A percentile compares a stretch with the other conserved stretches of the same genome.
Evolutionary conservation across 2,113 vertebrate genomes (phyloP).

Genomic region (Bufo gargarizans): DNA sequence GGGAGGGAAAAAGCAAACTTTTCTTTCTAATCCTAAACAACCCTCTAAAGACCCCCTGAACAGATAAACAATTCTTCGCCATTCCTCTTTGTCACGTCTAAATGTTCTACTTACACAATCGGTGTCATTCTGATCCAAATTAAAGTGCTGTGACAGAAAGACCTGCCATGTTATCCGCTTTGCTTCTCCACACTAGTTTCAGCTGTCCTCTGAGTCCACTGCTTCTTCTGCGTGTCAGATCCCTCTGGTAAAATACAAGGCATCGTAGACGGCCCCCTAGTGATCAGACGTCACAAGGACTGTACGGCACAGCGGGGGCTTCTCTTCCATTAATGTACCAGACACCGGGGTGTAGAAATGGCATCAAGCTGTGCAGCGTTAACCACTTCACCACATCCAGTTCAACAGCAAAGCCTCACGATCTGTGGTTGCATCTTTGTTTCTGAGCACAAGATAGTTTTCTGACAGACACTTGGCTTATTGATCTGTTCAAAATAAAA

Average conservation of each 20-base stretch:
- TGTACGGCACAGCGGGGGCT: background rate
- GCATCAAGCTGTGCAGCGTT: background rate
- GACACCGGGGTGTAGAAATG: conserved; percentile 4
- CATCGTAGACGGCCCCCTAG: conserved; percentile 34
- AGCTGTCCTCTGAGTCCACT: background rate
- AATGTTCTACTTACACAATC: background rate
- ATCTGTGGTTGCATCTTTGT: background rate
- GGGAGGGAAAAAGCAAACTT: too few species aligned
- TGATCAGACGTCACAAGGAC: conserved; percentile 19
- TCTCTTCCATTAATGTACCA: conserved; percentile 7
- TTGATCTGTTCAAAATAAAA: background rate
- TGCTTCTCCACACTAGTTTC: background rate
- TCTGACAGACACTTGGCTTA: background rate
- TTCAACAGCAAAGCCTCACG: background rate
- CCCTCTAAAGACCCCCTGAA: too few species aligned
- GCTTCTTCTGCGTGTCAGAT: background rate
- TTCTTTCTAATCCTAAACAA: too few species aligned
- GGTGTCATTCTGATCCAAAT: background rate
- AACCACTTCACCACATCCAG: conserved; percentile 8
- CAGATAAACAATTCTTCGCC: too few species aligned
- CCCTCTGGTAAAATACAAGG: background rate
- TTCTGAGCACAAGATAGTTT: background rate
- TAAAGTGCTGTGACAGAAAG: background rate
- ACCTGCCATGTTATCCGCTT: background rate
- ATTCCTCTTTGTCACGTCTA: background rate